Percentiles rank a stretch among this genome's conserved stretches.
phyloP scores from a whole-genome alignment of 2,113 vertebrate genomes.

The Ailuropoda melanoleuca region DNA sequence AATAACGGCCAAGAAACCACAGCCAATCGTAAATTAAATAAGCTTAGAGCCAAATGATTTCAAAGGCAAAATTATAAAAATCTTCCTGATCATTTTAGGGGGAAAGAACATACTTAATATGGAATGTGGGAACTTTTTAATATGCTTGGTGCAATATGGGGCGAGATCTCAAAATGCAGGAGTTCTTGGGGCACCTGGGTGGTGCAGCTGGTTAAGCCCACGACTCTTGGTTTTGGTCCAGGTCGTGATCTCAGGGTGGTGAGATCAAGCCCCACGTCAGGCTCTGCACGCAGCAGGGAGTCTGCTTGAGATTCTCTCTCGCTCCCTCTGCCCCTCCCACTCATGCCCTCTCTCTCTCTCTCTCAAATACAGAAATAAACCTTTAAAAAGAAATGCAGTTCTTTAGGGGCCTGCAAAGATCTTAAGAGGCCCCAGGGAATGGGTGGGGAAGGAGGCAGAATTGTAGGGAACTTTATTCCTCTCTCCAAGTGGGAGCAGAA shows the following conservation, averaged over 20 bases:
- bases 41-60: background rate
- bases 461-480: background rate
- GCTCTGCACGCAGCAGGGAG: background rate
- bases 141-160: too few relatives aligned
- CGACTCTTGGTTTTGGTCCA: background rate
- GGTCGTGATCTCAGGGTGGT: background rate
- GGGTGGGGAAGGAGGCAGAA: background rate
- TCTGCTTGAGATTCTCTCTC: background rate
- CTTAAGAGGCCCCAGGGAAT: background rate
- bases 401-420: background rate
- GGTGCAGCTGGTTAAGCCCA: background rate
- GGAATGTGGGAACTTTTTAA: background rate
- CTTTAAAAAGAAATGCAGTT: background rate
- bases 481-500: background rate
- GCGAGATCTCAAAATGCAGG: background rate
- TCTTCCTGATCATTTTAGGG: background rate
- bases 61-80: slow-evolving; percentile 42
- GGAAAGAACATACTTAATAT: background rate
- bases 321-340: background rate
- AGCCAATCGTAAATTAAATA: background rate
- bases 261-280: background rate
- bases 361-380: background rate
- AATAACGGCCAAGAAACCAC: background rate
- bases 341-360: background rate
- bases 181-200: background rate